Base-by-base conservation (phyloP, 2,888 invertebrate species). In the Polydrusus pterygomalis region DNA sequence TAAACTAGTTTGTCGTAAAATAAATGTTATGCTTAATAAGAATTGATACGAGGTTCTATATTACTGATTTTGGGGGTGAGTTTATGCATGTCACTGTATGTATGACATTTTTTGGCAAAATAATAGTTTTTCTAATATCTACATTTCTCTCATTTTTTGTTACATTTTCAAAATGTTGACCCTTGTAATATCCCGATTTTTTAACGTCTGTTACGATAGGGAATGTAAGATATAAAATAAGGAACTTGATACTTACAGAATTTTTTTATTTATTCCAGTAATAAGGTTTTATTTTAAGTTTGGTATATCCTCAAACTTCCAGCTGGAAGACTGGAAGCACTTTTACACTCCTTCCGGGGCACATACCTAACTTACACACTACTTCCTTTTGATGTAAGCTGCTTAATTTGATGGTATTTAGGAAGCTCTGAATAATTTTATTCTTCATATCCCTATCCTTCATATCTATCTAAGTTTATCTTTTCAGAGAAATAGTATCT, bases 381-480 rank as follows among this genome's bases (percentile, higher is more conserved):
- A 5, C 25, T 15, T 25, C 25, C 47, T 34, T 64, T 63, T 49
- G 10, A 6, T n/a, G 15, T 63, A 45, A 3, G 47, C 25, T 45
- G 11, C 20, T 45, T 18, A n/a, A 25, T 63, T 6, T 11, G 10
- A 43, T 25, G 15, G 15, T 34, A 17, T 5, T 11, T 45, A n/a
- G 2, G 13, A n/a, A 1, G 38, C 8, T 15, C 11, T 38, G 58
- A 10, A 38, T 63, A 63, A 45, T 20, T 63, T 45, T 63, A 63
- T 63, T 63, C 25, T 54, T 5, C 25, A 25, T 25, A 3, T 3
- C 5, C 25, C 25, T n/a, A n/a, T n/a, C 25, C 25, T 25, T 51
- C 38, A 34, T 67, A 67, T 67, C 65, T 49, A 11, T 40, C 65
- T 34, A 11, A 51, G 65, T 51, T 67, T 67, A 67, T 67, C 67